phyloP scores from a whole-genome alignment of 2,888 invertebrate genomes.

The Rhagonycha lutea region DNA sequence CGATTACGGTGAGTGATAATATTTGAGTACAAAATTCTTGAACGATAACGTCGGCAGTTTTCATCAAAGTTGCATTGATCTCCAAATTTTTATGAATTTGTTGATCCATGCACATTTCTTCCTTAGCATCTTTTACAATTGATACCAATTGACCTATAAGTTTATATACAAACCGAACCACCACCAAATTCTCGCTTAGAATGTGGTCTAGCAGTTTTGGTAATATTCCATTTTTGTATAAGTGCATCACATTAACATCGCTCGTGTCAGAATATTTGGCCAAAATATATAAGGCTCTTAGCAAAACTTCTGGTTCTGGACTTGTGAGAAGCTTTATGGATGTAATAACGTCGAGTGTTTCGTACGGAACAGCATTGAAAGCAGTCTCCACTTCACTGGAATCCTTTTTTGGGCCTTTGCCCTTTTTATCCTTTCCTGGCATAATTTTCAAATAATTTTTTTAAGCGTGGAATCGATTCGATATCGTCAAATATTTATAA shows the following conservation, averaged over 20 bases:
- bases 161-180: conserved; percentile 16
- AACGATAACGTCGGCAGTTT: neutral
- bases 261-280: conserved; percentile 12
- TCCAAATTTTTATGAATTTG: neutral
- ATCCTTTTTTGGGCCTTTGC: neutral
- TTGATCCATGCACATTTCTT: conserved; percentile 12
- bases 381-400: conserved; percentile 2
- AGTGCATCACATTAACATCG: conserved; percentile 6
- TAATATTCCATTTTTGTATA: conserved; percentile 18
- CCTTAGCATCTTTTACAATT: neutral
- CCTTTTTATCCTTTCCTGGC: neutral
- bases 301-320: conserved; percentile 14
- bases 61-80: conserved; percentile 10
- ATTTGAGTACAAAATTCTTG: conserved; percentile 14
- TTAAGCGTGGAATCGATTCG: no score
- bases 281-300: conserved; percentile 9
- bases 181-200: neutral
- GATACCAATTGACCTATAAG: conserved; percentile 15
- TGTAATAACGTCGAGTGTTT: conserved; percentile 23
- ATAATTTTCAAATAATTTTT: neutral
- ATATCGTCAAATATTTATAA: neutral
- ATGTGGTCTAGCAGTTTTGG: conserved; percentile 6
- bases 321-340: conserved; percentile 15
- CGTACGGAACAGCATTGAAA: conserved; percentile 17
- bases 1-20: conserved; percentile 9